Base-by-base conservation (phyloP, 2,888 invertebrate genomes). In the Caenorhabditis parvicauda region DNA sequence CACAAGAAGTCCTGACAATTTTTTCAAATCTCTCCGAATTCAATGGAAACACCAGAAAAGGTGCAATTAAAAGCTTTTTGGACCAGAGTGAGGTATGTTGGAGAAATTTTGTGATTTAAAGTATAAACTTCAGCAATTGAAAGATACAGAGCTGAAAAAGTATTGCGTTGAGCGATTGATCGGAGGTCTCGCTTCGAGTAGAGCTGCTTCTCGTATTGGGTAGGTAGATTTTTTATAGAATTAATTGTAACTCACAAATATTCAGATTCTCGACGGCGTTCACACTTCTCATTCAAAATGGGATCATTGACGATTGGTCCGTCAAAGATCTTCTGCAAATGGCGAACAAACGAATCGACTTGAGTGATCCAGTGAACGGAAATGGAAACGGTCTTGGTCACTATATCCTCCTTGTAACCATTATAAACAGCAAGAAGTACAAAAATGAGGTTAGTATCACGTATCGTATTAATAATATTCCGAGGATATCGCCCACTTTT, bases 191-290 rank as follows among this genome's bases (percentile, higher is more conserved):
- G 38, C 56, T 22, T 72, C 70, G 3, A 27, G 60, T 2, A 51
- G 72, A 51, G 69, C 67, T 17, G 72, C 72, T n/a, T 59, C 65
- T 6, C 39, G 72, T 22, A 32, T 72, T 9, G 72, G 72, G 12
- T 62, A 64, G 7, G 35, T 37, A 17, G 17, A 37, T n/a, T 37
- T 43, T 12, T 48, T n/a, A n/a, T n/a, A n/a, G n/a, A n/a, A n/a
- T 55, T 19, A 50, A 41, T 2, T 48, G 46, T n/a, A 27, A 35
- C 12, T 38, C 47, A 21, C 29, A 41, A 29, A 46, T 25, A 50
- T 42, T 25, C 22, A 55, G 43, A 24, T 59, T 39, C 24, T 48
- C 64, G 4, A 63, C 67, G 1, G 51, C 61, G 6, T 38, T 51
- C 2, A 43, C 54, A 12, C 28, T 68, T 24, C 32, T 68, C n/a